phyloP scores from a whole-genome alignment of 23 tunicate genomes.

The Halocynthia roretzi region DNA sequence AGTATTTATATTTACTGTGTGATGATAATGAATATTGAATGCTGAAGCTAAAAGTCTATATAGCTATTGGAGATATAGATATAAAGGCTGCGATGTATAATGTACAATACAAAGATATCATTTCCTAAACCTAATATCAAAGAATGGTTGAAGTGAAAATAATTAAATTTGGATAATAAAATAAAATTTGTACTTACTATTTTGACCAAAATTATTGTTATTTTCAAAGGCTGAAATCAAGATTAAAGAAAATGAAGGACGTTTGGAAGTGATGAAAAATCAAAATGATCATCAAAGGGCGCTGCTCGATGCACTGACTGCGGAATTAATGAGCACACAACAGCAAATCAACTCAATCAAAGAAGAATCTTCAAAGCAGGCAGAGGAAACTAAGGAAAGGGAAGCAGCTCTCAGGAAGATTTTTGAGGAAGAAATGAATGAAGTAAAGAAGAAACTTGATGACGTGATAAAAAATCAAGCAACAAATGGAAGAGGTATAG shows the following conservation, averaged over 20 bases:
- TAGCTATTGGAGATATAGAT: no score
- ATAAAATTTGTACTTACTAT: no score
- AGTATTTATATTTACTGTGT: no score
- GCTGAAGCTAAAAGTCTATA: no score
- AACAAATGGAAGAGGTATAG: no score
- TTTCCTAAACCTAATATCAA: no score
- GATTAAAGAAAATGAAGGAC: constrained; percentile 1
- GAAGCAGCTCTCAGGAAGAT: neutral
- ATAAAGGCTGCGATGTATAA: no score
- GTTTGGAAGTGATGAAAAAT: constrained; percentile 5
- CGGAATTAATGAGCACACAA: constrained; percentile 60
- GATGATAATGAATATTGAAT: no score
- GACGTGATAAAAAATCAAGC: constrained; percentile 3
- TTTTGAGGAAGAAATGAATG: constrained; percentile 1
- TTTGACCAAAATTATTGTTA: no score
- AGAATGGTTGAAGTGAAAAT: no score
- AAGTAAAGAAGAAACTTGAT: constrained; percentile 20
- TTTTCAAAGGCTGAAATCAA: constrained; percentile 12
- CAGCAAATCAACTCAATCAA: constrained; percentile 18
- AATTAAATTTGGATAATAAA: no score
- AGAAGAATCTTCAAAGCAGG: constrained; percentile 9
- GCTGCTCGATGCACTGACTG: constrained; percentile 62
- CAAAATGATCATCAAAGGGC: constrained; percentile 33
- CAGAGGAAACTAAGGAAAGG: neutral
- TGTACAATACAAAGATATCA: no score